phyloP scores from a whole-genome alignment of 2,113 vertebrate species.

The Lasiurus borealis region DNA sequence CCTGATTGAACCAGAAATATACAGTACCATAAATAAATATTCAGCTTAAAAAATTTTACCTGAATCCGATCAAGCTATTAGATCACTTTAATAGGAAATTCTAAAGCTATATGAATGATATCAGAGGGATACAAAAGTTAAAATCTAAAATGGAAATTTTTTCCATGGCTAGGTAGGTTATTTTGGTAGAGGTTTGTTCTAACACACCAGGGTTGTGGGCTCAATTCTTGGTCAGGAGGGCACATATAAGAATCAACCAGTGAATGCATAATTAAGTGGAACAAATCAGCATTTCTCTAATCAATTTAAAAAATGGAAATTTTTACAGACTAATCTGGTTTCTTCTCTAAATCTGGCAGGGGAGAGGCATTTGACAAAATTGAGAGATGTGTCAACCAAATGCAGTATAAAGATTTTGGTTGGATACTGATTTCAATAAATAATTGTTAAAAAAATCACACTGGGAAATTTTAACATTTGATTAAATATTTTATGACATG shows the following conservation, averaged over 20 bases:
- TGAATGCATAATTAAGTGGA: neutral
- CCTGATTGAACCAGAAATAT: neutral
- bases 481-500: neutral
- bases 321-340: neutral
- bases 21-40: neutral
- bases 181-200: neutral
- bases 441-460: neutral
- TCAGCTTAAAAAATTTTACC: neutral
- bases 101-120: neutral
- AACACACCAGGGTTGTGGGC: neutral
- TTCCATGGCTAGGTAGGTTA: neutral
- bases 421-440: neutral
- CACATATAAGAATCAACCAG: neutral
- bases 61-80: neutral
- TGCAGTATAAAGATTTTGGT: neutral
- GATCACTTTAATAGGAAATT: conserved; percentile 20
- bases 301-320: neutral
- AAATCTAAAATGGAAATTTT: neutral
- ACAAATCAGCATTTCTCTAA: neutral
- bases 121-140: neutral
- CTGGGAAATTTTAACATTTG: neutral
- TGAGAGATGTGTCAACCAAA: neutral
- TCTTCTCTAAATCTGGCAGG: neutral
- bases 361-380: neutral
- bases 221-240: neutral